phyloP scores from a whole-genome alignment of 2,888 invertebrate genomes.

The Laothoe populi region DNA sequence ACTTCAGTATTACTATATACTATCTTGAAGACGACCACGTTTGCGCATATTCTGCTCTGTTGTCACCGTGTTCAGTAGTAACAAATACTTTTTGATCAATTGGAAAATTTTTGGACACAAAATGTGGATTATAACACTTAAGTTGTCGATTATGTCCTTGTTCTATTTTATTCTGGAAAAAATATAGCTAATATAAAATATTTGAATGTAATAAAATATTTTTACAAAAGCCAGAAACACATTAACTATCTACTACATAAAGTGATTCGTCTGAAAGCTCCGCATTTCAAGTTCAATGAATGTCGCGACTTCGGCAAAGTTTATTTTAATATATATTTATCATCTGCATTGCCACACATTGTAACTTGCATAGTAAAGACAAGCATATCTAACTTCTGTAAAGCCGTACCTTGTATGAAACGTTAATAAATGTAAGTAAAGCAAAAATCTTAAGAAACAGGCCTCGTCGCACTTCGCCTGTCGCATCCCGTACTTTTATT shows the following conservation, averaged over 20 bases:
- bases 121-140: too few species aligned
- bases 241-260: background rate
- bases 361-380: conserved; percentile 40
- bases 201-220: too few species aligned
- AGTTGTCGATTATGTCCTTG: too few species aligned
- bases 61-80: too few species aligned
- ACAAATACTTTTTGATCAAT: too few species aligned
- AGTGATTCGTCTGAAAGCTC: background rate
- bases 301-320: conserved; percentile 23
- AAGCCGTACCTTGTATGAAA: conserved; percentile 47
- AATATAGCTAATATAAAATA: too few species aligned
- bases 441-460: conserved; percentile 61
- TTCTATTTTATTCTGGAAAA: too few species aligned
- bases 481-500: conserved; percentile 65
- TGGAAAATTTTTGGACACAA: too few species aligned
- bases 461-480: conserved; percentile 62
- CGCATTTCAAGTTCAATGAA: background rate
- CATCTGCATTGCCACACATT: conserved; percentile 43
- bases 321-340: conserved; percentile 35
- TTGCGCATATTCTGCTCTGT: too few species aligned
- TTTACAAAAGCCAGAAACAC: too few species aligned
- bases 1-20: too few species aligned
- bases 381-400: conserved; percentile 48
- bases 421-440: conserved; percentile 68
- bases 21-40: too few species aligned